Evolutionary conservation across 1,140 invertebrate species (phyloP).

Genomic region (Bombus vancouverensis): DNA sequence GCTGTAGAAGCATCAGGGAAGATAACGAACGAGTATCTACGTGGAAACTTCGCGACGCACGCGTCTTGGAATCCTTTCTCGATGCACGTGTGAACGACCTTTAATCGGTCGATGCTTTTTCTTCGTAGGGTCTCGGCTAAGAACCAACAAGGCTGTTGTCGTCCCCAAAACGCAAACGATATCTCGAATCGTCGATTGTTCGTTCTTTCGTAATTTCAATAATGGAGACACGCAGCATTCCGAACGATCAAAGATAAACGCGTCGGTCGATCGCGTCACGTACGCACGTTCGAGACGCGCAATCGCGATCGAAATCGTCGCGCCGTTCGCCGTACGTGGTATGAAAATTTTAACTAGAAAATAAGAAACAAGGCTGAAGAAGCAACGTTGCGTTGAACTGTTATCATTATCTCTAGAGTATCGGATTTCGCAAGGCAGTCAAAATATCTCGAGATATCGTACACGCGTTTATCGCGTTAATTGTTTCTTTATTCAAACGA

Average conservation of each 20-base stretch:
- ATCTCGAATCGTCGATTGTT: background rate
- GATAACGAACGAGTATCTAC: background rate
- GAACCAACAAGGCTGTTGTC: background rate
- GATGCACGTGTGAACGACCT: constrained; percentile 54
- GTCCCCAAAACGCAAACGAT: background rate
- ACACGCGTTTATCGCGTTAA: constrained; percentile 33
- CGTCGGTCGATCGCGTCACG: constrained; percentile 21
- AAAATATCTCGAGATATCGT: background rate
- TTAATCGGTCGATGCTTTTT: constrained; percentile 51
- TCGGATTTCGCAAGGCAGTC: background rate
- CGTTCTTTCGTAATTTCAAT: constrained; percentile 49
- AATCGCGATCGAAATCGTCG: constrained; percentile 15
- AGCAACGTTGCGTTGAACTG: too few relatives aligned
- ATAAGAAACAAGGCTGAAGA: background rate
- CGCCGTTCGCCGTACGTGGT: background rate
- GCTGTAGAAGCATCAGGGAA: background rate
- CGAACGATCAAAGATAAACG: background rate
- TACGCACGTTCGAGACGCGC: background rate
- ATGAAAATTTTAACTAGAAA: background rate
- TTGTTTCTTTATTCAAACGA: constrained; percentile 19
- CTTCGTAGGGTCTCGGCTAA: background rate
- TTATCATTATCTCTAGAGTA: too few relatives aligned
- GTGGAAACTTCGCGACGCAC: background rate
- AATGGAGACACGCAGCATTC: background rate
- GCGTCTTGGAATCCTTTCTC: background rate